Percentiles rank a stretch among this genome's conserved stretches.
These are phyloP conservation scores for Monochamus alternatus DNA, from an alignment of 2,888 invertebrate genomes.

Conservation along the genomic window DNA sequence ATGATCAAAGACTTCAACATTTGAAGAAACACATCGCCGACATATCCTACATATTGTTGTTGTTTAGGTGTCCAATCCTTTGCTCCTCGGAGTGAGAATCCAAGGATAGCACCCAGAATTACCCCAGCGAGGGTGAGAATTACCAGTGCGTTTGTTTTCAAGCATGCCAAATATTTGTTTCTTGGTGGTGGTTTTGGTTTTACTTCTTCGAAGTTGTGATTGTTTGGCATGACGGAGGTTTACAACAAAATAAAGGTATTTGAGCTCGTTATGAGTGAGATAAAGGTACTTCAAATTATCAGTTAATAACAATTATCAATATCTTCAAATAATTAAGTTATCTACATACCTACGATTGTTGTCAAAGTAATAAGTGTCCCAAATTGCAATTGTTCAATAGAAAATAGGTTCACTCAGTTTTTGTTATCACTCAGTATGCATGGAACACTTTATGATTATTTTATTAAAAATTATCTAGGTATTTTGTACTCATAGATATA, in stretches of 20 bases:
- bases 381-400: too few relatives aligned
- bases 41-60: slow-evolving; percentile 79
- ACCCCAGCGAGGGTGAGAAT: slow-evolving; percentile 75
- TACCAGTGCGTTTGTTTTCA: slow-evolving; percentile 72
- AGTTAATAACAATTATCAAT: background rate
- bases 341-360: too few relatives aligned
- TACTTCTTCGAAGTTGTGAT: slow-evolving; percentile 6
- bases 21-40: slow-evolving; percentile 78
- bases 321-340: too few relatives aligned
- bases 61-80: slow-evolving; percentile 74
- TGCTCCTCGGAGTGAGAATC: slow-evolving; percentile 70
- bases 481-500: too few relatives aligned
- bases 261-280: background rate
- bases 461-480: too few relatives aligned
- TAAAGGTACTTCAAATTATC: background rate
- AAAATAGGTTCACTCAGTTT: too few relatives aligned
- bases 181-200: background rate
- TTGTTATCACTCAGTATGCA: too few relatives aligned
- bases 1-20: slow-evolving; percentile 84
- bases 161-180: slow-evolving; percentile 58
- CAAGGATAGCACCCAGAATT: slow-evolving; percentile 72
- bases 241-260: background rate
- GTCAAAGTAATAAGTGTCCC: too few relatives aligned
- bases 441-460: too few relatives aligned
- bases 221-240: background rate